Evolutionary conservation across 2,113 vertebrate genomes (phyloP), one percentile per base, ranked within the genome.

Genomic region (Actinemys pallida): DNA sequence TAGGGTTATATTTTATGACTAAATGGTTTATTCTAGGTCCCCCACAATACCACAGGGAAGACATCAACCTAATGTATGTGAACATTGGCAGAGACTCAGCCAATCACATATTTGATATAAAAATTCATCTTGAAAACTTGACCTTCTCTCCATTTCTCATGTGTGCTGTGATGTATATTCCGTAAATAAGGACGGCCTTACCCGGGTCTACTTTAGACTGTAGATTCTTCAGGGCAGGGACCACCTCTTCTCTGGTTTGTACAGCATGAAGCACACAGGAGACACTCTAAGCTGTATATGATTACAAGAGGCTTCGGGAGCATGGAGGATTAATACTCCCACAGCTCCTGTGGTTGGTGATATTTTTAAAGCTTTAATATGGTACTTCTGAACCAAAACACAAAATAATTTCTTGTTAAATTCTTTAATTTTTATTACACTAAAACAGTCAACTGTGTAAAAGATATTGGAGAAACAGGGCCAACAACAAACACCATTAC

Each of bases 401-500:
- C 53, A 85, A 94, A 92, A 81, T 85, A 95, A 88, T 42, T 92
- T 92, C 53, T 96, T 84, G 25, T 80, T 88, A 96, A 96, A 96
- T 95, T 85, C 87, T 98, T 98, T 97, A 94, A 98, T 98, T 96
- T 95, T 96, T 95, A 84, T 59, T 80, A 97, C 85, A 94, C 84
- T 83, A 39, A 92, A 97, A 92, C 94, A 98, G 72, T 84, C 93
- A 96, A 96, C 72, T 94, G 49, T 86, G 90, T 80, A 83, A 93
- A 96, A 80, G 79, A 83, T 65, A 88, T n/a, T 0, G 3, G 39
- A 94, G 80, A 95, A 96, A 96, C 35, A 82, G 80, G 88, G 79
- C 45, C 82, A 87, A 69, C 86, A 62, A 96, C 27, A 92, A 96
- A 95, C 83, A 87, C 87, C 80, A 25, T 82, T 89, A 97, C 88